These are phyloP conservation scores for Amyelois transitella DNA, from an alignment of 1,140 invertebrate genomes.

Conservation along the genomic window DNA sequence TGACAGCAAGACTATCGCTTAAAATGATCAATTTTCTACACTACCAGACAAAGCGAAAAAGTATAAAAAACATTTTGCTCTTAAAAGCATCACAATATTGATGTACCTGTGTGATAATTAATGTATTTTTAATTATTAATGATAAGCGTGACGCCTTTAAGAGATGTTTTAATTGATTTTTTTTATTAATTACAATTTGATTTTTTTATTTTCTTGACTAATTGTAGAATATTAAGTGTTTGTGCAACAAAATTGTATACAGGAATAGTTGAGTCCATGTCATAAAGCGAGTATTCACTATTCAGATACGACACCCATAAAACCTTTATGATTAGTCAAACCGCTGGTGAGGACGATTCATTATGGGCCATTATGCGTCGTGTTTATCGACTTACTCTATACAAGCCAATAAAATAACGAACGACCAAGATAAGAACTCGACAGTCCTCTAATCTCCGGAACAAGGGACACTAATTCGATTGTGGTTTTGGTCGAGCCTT, in stretches of 20 bases:
- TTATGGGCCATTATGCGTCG: conserved; percentile 71
- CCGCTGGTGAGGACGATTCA: conserved; percentile 68
- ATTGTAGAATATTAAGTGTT: no score
- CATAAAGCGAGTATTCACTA: conserved; percentile 51
- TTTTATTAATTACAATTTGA: no score
- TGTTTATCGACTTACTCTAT: conserved; percentile 71
- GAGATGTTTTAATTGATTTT: no score
- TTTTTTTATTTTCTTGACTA: no score
- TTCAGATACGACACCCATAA: conserved; percentile 63
- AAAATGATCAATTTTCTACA: no score
- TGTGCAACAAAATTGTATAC: conserved; percentile 31
- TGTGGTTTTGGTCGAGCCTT: conserved; percentile 69
- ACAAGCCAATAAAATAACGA: conserved; percentile 74
- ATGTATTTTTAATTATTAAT: no score
- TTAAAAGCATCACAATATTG: no score
- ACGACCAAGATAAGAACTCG: conserved; percentile 69
- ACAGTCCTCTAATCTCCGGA: conserved; percentile 71
- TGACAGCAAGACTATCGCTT: no score
- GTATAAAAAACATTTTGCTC: no score
- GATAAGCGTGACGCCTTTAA: no score
- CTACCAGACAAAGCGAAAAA: no score
- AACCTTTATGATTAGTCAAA: conserved; percentile 73
- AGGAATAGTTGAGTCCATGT: conserved; percentile 25
- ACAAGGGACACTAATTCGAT: conserved; percentile 74
- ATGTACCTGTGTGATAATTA: no score